Evolutionary conservation across 92 coral and sea anemone species (phyloP).

Genomic region (Actinostola sp.): DNA sequence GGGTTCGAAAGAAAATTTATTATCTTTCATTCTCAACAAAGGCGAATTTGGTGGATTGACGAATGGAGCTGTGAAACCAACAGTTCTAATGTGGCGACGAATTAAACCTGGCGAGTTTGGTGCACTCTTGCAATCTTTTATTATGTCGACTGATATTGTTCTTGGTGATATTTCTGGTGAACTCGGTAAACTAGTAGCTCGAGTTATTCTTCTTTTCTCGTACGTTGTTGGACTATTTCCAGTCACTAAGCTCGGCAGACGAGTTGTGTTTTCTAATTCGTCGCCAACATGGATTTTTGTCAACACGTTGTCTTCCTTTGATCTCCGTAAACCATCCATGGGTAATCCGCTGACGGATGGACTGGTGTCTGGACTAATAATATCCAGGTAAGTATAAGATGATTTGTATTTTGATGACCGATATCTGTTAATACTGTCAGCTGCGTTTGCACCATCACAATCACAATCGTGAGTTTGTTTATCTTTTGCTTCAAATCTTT

Average conservation of each 20-base stretch:
- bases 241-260: conserved; percentile 25
- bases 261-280: conserved; percentile 8
- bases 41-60: conserved; percentile 15
- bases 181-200: conserved; percentile 34
- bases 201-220: neutral
- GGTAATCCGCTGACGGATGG: conserved; percentile 28
- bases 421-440: neutral
- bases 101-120: conserved; percentile 56
- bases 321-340: neutral
- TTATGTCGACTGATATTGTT: conserved; percentile 36
- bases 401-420: neutral
- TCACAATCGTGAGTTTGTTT: conserved; percentile 22
- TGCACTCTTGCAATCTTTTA: conserved; percentile 46
- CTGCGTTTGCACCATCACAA: conserved; percentile 1
- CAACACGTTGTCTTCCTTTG: neutral
- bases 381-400: too few relatives aligned
- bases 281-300: conserved; percentile 17
- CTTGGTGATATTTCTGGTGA: conserved; percentile 32
- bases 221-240: neutral
- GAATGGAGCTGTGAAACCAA: conserved; percentile 16
- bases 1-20: neutral
- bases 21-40: neutral
- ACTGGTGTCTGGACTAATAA: too few relatives aligned
- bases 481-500: conserved; percentile 25
- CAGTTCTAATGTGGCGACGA: conserved; percentile 21